Conservation (phyloP, 1,140 invertebrate species). For the Drosophila athabasca region DNA sequence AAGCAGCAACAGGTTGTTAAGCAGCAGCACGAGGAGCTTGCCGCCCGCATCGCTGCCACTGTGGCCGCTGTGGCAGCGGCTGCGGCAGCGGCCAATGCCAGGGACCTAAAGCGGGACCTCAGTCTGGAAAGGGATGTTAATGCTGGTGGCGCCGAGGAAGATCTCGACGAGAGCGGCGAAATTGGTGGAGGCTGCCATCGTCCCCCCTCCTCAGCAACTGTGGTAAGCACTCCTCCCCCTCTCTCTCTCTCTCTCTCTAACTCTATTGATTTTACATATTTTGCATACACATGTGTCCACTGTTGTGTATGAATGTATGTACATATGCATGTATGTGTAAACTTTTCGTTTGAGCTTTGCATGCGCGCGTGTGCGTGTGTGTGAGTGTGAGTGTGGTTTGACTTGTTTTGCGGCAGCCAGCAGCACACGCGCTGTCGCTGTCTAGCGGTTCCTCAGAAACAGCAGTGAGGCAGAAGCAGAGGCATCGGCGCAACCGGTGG, state of each 20-base stretch:
- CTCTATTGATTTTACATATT: constrained; percentile 54
- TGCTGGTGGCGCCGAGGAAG: constrained; percentile 19
- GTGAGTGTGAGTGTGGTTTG: constrained; percentile 75
- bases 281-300: constrained; percentile 37
- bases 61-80: constrained; percentile 65
- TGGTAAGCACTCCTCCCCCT: constrained; percentile 57
- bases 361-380: constrained; percentile 44
- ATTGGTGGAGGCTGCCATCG: constrained; percentile 6
- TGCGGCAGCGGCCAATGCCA: constrained; percentile 55
- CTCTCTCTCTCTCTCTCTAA: constrained; percentile 29
- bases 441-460: constrained; percentile 70
- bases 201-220: constrained; percentile 58
- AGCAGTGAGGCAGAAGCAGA: constrained; percentile 23
- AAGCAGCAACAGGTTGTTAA: constrained; percentile 32
- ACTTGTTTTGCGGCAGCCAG: constrained; percentile 77
- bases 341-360: constrained; percentile 38
- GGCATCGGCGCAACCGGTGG: constrained; percentile 59
- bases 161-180: constrained; percentile 34
- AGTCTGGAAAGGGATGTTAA: constrained; percentile 39
- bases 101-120: constrained; percentile 39
- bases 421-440: constrained; percentile 69
- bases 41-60: constrained; percentile 68
- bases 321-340: constrained; percentile 19
- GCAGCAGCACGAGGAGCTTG: constrained; percentile 47
- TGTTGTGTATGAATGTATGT: constrained; percentile 8